A percentile compares a stretch with the other conserved stretches of the same genome.
Evolutionary conservation across 1,140 invertebrate species (phyloP).

Genomic region (Drosophila varians): DNA sequence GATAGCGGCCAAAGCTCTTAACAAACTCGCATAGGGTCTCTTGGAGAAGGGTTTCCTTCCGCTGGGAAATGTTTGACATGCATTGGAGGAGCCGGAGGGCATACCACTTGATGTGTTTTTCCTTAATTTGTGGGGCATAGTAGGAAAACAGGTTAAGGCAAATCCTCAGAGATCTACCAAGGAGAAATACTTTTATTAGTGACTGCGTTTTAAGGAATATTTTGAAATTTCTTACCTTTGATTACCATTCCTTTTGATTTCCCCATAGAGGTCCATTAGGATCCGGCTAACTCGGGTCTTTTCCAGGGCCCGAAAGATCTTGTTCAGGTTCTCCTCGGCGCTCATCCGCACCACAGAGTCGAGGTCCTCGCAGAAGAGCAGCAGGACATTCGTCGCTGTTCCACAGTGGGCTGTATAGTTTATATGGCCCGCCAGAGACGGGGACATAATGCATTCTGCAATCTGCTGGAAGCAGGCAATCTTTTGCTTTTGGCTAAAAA

Average conservation of each 20-base stretch:
- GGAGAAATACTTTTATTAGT: conserved; percentile 6
- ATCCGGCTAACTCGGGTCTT: conserved; percentile 87
- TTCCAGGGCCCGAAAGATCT: conserved; percentile 88
- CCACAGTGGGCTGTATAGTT: conserved; percentile 89
- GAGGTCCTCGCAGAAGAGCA: conserved; percentile 89
- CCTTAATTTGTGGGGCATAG: conserved; percentile 88
- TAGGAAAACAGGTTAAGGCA: conserved; percentile 91
- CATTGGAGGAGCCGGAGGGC: conserved; percentile 90
- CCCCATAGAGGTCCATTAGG: conserved; percentile 91
- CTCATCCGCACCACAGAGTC: conserved; percentile 91
- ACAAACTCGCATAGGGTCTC: conserved; percentile 89
- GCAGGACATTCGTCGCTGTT: conserved; percentile 88
- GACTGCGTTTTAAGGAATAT: neutral
- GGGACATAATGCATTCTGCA: conserved; percentile 87
- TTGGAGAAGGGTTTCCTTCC: conserved; percentile 89
- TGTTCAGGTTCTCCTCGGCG: conserved; percentile 92
- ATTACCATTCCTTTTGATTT: conserved; percentile 91
- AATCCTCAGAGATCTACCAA: conserved; percentile 88
- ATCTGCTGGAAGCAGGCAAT: conserved; percentile 88
- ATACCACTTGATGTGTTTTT: conserved; percentile 91
- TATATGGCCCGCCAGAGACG: conserved; percentile 84
- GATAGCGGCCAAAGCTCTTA: conserved; percentile 87
- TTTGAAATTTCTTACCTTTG: conserved; percentile 58
- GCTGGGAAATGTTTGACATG: conserved; percentile 87
- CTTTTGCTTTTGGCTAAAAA: conserved; percentile 88